phyloP scores from a whole-genome alignment of 2,888 invertebrate genomes.

The Byasa hedistus region DNA sequence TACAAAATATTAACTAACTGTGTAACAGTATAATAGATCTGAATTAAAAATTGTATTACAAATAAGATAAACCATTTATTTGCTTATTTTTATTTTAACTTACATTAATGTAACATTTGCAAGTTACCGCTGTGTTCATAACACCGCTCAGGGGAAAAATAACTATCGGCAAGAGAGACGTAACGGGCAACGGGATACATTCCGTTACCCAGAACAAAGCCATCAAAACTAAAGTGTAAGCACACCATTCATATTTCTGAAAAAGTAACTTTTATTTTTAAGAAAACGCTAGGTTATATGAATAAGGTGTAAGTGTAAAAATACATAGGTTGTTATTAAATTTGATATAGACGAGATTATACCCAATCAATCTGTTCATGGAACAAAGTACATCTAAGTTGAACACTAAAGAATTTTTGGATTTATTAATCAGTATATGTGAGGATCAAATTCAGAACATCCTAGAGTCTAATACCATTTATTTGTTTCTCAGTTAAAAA shows the following conservation, averaged over 20 bases:
- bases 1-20: too few relatives aligned
- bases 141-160: conserved; percentile 89
- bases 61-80: neutral
- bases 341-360: neutral
- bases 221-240: conserved; percentile 87
- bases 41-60: too few relatives aligned
- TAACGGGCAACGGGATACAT: conserved; percentile 87
- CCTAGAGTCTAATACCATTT: too few relatives aligned
- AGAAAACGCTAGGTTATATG: neutral
- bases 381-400: too few relatives aligned
- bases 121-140: conserved; percentile 62
- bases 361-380: too few relatives aligned
- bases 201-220: conserved; percentile 90
- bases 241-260: conserved; percentile 78
- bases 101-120: conserved; percentile 79
- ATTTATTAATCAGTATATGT: neutral
- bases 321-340: neutral
- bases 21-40: too few relatives aligned
- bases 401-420: too few relatives aligned
- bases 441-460: neutral
- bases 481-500: too few relatives aligned
- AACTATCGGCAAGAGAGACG: conserved; percentile 88
- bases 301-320: neutral
- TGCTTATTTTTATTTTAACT: conserved; percentile 48
- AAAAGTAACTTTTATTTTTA: conserved; percentile 30